Evolutionary conservation across 2,797 vertebrate genomes (phyloP), one percentile per base, ranked within the genome.

Genomic region (Coluber constrictor): DNA sequence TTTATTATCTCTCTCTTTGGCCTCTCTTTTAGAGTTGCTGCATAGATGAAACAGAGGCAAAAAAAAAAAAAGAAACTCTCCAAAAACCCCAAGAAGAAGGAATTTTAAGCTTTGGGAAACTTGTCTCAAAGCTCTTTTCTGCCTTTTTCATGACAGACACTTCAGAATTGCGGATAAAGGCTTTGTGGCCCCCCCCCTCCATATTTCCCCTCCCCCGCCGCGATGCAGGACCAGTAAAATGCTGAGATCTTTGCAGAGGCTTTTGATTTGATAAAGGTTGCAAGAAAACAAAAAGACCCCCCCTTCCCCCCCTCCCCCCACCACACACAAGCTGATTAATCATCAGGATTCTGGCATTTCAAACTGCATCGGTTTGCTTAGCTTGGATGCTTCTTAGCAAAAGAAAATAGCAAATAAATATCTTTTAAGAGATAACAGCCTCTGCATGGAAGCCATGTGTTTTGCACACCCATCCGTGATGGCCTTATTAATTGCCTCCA

Each of bases 401-500:
- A 91, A 43, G 4, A 87, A 90, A 54, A 87, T 7, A 87, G 54
- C 25, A 54, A 59, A 54, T 4, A 11, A 11, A 86, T 7, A 37
- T 37, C 47, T 61, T 61, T 18, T 27, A 47, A 43, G 15, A 70
- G n/a, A 18, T 32, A 18, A 7, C n/a, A 32, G n/a, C 2, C 12
- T 16, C 32, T 1, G 2, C 15, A 37, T 32, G 66, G 18, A 70
- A 16, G n/a, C 2, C 89, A 60, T 79, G n/a, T 8, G 37, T 51
- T 66, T 54, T 59, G 86, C 43, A 79, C 32, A 29, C 37, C 47
- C n/a, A 32, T 29, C 18, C 0, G 25, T 92, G 59, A 27, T 4
- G 1, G 56, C 37, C 79, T 93, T 37, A 87, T 63, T 94, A 74
- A 43, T 94, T 95, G 89, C 91, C 91, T 91, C 51, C 61, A 55